Conservation (phyloP, 2,888 invertebrate species). For the Agrochola lota region DNA sequence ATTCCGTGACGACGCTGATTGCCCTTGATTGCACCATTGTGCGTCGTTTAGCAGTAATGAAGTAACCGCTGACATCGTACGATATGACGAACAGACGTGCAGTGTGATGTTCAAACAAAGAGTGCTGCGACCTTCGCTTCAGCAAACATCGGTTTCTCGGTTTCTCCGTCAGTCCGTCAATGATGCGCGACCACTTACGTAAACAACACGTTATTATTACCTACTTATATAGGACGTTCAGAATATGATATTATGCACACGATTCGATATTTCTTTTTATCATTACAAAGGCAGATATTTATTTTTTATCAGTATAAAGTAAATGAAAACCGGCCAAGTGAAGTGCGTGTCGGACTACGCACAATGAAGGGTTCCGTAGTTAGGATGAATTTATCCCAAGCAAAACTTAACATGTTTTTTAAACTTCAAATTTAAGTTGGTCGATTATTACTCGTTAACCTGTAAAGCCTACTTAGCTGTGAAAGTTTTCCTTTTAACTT, state of each 20-base stretch:
- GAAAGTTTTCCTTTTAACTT: too few species aligned
- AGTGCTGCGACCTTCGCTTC: slow-evolving; percentile 54
- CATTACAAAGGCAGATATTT: neutral
- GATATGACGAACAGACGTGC: slow-evolving; percentile 43
- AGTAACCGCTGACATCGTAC: slow-evolving; percentile 68
- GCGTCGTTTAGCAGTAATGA: slow-evolving; percentile 71
- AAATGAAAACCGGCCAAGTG: neutral
- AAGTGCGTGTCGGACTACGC: too few species aligned
- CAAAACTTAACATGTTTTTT: too few species aligned
- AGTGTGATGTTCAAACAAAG: slow-evolving; percentile 53
- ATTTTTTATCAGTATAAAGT: too few species aligned
- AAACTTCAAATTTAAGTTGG: too few species aligned
- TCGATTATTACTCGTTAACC: too few species aligned
- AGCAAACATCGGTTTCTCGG: slow-evolving; percentile 56
- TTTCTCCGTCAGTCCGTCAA: slow-evolving; percentile 6
- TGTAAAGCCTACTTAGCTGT: too few species aligned
- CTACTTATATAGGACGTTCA: slow-evolving; percentile 6
- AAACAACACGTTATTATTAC: slow-evolving; percentile 36
- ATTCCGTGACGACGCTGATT: slow-evolving; percentile 64
- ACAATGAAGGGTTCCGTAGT: too few species aligned
- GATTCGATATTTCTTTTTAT: slow-evolving; percentile 3
- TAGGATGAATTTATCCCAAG: too few species aligned
- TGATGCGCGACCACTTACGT: slow-evolving; percentile 50
- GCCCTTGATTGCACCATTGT: slow-evolving; percentile 65
- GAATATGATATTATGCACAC: slow-evolving; percentile 16